Conservation (phyloP, 2,113 vertebrate species). For the Xiphorhynchus elegans region DNA sequence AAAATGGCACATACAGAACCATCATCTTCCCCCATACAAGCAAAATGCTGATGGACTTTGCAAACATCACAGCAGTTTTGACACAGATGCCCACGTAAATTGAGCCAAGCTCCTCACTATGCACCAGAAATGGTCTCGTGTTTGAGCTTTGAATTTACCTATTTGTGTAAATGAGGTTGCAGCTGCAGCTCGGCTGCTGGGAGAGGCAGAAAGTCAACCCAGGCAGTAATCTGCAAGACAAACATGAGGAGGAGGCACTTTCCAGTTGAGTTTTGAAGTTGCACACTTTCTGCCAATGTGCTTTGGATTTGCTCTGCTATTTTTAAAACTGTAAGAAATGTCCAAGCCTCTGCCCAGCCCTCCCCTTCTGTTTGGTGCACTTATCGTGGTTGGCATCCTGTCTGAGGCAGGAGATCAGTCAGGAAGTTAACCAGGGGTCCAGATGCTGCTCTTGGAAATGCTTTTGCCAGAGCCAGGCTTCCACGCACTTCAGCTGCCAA, state of each 20-base stretch:
- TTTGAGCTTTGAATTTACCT: neutral
- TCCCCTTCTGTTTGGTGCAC: constrained; percentile 12
- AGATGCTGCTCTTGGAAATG: constrained; percentile 70
- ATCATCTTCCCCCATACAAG: neutral
- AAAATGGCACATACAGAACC: neutral
- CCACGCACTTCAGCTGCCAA: constrained; percentile 48
- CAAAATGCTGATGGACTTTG: neutral
- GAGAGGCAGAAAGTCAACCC: constrained; percentile 8
- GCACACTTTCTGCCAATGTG: constrained; percentile 8
- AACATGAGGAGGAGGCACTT: constrained; percentile 17
- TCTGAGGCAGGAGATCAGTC: constrained; percentile 63
- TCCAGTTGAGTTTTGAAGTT: constrained; percentile 47
- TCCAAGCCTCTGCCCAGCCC: constrained; percentile 40
- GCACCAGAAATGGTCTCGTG: neutral
- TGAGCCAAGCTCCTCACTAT: neutral
- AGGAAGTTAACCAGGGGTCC: constrained; percentile 64
- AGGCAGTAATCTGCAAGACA: neutral
- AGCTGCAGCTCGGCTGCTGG: neutral
- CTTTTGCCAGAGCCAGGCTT: constrained; percentile 58
- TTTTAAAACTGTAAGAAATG: constrained; percentile 41
- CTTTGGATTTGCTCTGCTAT: constrained; percentile 58
- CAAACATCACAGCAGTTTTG: neutral
- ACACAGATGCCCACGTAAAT: neutral
- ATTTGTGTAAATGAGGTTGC: neutral
- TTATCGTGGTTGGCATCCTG: constrained; percentile 38